Evolutionary conservation across 2,888 invertebrate genomes (phyloP), one percentile per base, ranked within the genome.

Genomic region (Eristalis intricaria): DNA sequence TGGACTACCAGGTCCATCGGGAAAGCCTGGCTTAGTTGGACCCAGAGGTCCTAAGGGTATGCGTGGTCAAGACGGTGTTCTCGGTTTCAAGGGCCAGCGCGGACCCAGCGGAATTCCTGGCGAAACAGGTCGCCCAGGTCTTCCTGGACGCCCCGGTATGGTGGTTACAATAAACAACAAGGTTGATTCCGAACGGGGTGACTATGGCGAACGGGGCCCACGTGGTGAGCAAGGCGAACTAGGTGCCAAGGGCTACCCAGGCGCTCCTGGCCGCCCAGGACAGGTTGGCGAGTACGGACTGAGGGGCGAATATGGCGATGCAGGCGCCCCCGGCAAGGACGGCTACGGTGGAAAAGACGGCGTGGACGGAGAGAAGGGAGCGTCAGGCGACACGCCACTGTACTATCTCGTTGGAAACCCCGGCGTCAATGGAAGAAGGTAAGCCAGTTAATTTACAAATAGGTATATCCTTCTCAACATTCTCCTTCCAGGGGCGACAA

Each of bases 71-170:
- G 91, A 91, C 10, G 96, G 95, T 10, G 90, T 91, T 0, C 90
- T 90, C 0, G 95, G 95, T 1, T 90, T 88, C 2, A 93, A 94
- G 19, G 95, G 95, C 4, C 94, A 93, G 65, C 93, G 93, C 8
- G 97, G 97, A 65, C 91, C 94, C 0, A 93, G 93, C 56, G 96
- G 96, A 73, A 91, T 91, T 74, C 91, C 91, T n/a, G 93, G 93
- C 26, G 92, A 91, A 60, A 58, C 64, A 0, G 93, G 93, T 81
- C 94, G 93, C 50, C 89, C 92, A 15, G 92, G 92, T 38, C 15
- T 15, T 10, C 74, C 85, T 3, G 95, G 95, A 35, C 88, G 70
- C 4, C 90, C 90, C 11, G 95, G 95, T 7, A 2, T 8, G 2
- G 7, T 89, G 1, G 23, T 81, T 0, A 29, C 19, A 0, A 40